These are phyloP conservation scores for Thecocarcelia acutangulata DNA, from an alignment of 2,888 invertebrate genomes.

Conservation along the genomic window DNA sequence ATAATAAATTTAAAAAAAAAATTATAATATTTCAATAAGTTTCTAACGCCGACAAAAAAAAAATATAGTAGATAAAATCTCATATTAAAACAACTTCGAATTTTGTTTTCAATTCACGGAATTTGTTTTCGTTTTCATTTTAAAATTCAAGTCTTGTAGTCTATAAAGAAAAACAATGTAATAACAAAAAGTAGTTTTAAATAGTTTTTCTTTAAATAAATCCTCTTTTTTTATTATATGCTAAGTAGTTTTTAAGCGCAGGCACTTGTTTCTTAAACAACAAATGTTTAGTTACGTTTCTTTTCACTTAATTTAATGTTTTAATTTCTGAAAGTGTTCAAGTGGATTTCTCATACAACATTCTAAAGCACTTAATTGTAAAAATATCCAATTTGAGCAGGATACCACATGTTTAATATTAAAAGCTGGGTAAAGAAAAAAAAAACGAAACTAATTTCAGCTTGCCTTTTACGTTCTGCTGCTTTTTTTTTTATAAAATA, in stretches of 20 bases:
- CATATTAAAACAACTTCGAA: no score
- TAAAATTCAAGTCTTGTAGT: no score
- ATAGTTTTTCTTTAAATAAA: no score
- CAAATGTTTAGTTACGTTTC: slow-evolving; percentile 7
- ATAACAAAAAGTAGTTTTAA: no score
- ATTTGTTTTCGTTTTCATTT: no score
- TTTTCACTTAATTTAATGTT: not conserved
- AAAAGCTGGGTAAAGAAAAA: slow-evolving; percentile 18
- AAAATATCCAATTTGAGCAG: slow-evolving; percentile 47
- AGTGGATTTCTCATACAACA: slow-evolving; percentile 1
- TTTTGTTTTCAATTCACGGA: no score
- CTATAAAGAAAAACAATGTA: no score
- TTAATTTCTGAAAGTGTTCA: slow-evolving; percentile 11
- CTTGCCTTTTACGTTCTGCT: slow-evolving; percentile 4
- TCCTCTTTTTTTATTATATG: slow-evolving; percentile 21
- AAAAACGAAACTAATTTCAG: slow-evolving; percentile 45
- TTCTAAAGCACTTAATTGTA: slow-evolving; percentile 30
- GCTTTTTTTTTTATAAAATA: slow-evolving; percentile 4
- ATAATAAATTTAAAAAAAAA: no score
- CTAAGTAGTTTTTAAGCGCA: slow-evolving; percentile 4
- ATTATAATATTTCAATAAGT: slow-evolving; percentile 1
- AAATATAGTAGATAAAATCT: no score
- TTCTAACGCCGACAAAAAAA: not conserved
- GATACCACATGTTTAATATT: slow-evolving; percentile 61
- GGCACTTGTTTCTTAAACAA: no score